These are phyloP conservation scores for Neodiprion fabricii DNA, from an alignment of 1,140 invertebrate genomes.

Conservation along the genomic window DNA sequence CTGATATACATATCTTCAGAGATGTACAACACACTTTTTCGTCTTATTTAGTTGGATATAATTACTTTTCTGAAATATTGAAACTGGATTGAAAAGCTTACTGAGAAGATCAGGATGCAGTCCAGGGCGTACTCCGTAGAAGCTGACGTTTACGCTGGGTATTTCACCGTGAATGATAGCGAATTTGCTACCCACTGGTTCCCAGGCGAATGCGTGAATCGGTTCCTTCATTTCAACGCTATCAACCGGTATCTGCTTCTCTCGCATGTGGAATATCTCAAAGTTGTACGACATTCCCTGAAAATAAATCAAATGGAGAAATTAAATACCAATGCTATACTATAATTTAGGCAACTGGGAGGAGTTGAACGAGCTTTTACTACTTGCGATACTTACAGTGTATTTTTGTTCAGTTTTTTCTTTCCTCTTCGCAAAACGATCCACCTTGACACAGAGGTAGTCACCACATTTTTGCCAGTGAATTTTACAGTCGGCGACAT, in stretches of 20 bases:
- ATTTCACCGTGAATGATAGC: constrained; percentile 95
- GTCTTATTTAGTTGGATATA: constrained; percentile 12
- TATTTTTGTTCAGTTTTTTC: constrained; percentile 93
- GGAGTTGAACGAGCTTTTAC: background rate
- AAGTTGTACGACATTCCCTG: constrained; percentile 98
- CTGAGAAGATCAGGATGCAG: constrained; percentile 86
- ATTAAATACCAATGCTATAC: constrained; percentile 5
- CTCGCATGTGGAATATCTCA: constrained; percentile 98
- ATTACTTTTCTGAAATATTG: constrained; percentile 4
- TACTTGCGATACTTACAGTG: constrained; percentile 67
- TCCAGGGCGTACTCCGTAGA: constrained; percentile 91
- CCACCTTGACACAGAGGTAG: constrained; percentile 97
- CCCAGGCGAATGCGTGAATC: constrained; percentile 98
- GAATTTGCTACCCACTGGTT: constrained; percentile 95
- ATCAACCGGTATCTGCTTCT: constrained; percentile 98
- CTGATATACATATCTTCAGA: background rate
- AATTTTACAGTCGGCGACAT: constrained; percentile 97
- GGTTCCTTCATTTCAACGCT: constrained; percentile 93
- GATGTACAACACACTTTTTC: no score
- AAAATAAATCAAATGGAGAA: constrained; percentile 39
- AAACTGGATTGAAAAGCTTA: constrained; percentile 53
- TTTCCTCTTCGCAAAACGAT: constrained; percentile 95
- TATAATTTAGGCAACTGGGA: no score
- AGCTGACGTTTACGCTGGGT: constrained; percentile 88
- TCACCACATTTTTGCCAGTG: constrained; percentile 99